Evolutionary conservation across 2,797 vertebrate genomes (phyloP).

Genomic region (Cephalopachus bancanus): DNA sequence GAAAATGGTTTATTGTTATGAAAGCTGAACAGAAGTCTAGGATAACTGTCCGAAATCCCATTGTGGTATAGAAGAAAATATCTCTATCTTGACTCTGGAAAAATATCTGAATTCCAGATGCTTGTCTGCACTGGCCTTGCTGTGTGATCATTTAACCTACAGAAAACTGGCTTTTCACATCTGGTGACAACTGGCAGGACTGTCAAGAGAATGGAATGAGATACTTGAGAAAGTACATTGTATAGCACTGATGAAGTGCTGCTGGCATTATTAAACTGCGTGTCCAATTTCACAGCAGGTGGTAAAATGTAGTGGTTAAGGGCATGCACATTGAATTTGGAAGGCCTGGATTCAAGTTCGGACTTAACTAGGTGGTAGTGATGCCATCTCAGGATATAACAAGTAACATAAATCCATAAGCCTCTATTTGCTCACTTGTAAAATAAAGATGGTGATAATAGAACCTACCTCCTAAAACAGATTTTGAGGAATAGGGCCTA

Average conservation of each 20-base stretch:
- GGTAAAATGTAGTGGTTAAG: background rate
- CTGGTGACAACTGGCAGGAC: background rate
- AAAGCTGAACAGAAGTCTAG: background rate
- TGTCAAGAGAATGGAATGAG: background rate
- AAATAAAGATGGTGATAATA: background rate
- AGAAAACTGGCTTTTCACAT: background rate
- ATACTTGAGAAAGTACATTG: background rate
- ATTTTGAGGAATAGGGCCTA: background rate
- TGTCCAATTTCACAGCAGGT: background rate
- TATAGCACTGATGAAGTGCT: background rate
- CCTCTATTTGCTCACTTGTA: background rate
- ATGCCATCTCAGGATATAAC: background rate
- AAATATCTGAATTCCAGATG: background rate
- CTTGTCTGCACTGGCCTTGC: background rate
- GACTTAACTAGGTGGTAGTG: background rate
- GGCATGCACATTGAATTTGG: background rate
- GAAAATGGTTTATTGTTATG: background rate
- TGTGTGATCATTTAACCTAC: background rate
- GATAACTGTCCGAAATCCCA: background rate
- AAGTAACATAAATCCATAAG: background rate
- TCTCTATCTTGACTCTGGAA: rapidly evolving
- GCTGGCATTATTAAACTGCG: background rate
- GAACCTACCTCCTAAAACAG: background rate
- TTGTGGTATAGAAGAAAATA: no score
- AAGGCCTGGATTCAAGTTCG: background rate